A percentile compares a stretch with the other conserved stretches of the same genome.
These are phyloP conservation scores for Erebia ligea DNA, from an alignment of 2,888 invertebrate species.

Conservation along the genomic window DNA sequence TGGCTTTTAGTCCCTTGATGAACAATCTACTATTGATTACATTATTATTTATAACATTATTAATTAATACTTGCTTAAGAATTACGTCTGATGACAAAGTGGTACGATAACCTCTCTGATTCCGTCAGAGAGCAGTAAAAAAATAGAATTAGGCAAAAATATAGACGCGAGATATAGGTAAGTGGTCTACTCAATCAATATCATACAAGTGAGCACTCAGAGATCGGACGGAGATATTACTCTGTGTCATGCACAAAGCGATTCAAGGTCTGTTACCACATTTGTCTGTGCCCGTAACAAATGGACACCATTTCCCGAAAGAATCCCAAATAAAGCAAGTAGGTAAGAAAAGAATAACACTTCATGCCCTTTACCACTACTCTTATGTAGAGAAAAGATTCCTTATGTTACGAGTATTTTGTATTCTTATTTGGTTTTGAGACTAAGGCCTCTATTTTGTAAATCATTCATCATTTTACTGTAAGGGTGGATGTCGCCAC, in stretches of 20 bases:
- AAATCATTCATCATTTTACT: neutral
- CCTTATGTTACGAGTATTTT: constrained; percentile 4
- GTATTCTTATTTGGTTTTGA: neutral
- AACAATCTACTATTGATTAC: too few relatives aligned
- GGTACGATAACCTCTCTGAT: neutral
- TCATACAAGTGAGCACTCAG: constrained; percentile 23
- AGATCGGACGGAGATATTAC: constrained; percentile 20
- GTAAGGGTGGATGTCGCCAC: too few relatives aligned
- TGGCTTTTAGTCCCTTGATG: too few relatives aligned
- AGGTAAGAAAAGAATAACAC: constrained; percentile 16
- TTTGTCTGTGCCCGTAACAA: constrained; percentile 22
- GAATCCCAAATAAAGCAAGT: constrained; percentile 18
- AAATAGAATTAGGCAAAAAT: neutral
- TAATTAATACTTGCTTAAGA: too few relatives aligned
- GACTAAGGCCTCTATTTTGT: neutral
- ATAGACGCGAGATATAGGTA: neutral
- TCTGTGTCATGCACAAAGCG: constrained; percentile 26
- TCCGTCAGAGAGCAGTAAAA: neutral
- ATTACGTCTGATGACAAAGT: neutral
- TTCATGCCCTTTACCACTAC: constrained; percentile 12
- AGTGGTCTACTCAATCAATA: constrained; percentile 10
- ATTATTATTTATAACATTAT: too few relatives aligned
- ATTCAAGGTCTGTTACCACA: constrained; percentile 22
- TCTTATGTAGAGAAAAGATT: constrained; percentile 9
- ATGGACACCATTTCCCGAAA: constrained; percentile 20